A percentile compares a stretch with the other conserved stretches of the same genome.
Evolutionary conservation across 2,797 vertebrate species (phyloP).

Genomic region (Halcyon chelicuti): DNA sequence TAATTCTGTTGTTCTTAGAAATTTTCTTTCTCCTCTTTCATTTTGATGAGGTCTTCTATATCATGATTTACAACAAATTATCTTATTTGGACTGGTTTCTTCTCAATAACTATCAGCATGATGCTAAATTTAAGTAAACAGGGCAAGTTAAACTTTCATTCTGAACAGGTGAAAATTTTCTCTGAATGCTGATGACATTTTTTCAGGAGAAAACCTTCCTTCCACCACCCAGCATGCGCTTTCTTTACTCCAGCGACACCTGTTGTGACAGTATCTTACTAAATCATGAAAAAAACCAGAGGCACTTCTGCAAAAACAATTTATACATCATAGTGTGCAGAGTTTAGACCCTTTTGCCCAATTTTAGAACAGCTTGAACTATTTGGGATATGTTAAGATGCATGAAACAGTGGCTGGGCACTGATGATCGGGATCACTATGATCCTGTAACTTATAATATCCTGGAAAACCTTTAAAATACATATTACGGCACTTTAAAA

Average conservation of each 20-base stretch:
- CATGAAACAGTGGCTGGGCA: background rate
- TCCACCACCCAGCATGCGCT: background rate
- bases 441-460: background rate
- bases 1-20: background rate
- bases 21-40: background rate
- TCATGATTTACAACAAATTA: background rate
- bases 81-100: background rate
- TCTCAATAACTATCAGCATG: background rate
- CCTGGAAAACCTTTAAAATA: background rate
- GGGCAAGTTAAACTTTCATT: conserved; percentile 48
- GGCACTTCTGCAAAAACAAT: background rate
- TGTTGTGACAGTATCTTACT: background rate
- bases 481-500: background rate
- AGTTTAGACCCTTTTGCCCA: background rate
- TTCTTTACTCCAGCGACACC: background rate
- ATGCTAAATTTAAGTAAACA: background rate
- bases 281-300: background rate
- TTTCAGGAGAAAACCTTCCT: background rate
- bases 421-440: background rate
- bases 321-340: rapidly evolving
- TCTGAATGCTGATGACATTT: conserved; percentile 50
- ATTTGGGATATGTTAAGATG: background rate
- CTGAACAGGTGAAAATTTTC: conserved; percentile 33
- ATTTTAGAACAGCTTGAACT: background rate
- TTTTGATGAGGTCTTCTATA: background rate